phyloP scores from a whole-genome alignment of 2,797 vertebrate genomes.

The Odontamblyopus rebecca region DNA sequence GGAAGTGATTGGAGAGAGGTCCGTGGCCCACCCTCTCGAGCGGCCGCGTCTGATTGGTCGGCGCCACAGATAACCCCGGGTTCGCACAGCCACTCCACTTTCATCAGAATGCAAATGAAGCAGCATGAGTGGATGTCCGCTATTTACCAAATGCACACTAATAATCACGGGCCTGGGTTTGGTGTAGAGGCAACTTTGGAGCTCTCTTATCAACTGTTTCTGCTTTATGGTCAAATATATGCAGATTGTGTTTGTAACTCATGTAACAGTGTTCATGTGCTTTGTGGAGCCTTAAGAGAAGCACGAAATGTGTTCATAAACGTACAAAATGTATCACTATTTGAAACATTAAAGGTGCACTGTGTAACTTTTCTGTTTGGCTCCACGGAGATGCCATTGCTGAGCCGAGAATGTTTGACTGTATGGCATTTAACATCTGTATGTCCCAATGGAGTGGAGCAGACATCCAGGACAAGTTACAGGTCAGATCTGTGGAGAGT shows the following conservation, averaged over 20 bases:
- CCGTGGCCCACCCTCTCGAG: slow-evolving; percentile 96
- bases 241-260: slow-evolving; percentile 39
- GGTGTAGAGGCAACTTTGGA: slow-evolving; percentile 91
- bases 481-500: no score
- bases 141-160: slow-evolving; percentile 99
- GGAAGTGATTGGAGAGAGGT: slow-evolving; percentile 99
- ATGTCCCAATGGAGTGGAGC: no score
- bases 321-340: neutral
- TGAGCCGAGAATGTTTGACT: no score
- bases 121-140: slow-evolving; percentile 96
- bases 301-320: neutral
- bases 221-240: slow-evolving; percentile 35
- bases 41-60: slow-evolving; percentile 90
- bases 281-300: neutral
- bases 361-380: neutral
- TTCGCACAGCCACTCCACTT: slow-evolving; percentile 97
- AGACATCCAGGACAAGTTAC: no score
- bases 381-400: neutral
- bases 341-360: neutral
- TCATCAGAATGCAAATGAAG: slow-evolving; percentile 99
- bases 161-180: slow-evolving; percentile 94
- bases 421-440: no score
- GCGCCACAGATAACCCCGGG: slow-evolving; percentile 96
- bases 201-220: slow-evolving; percentile 74
- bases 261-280: slow-evolving; percentile 34